Percentiles rank a stretch among this genome's conserved stretches.
These are phyloP conservation scores for Chalcis sispes DNA, from an alignment of 2,888 invertebrate species.

Conservation along the genomic window DNA sequence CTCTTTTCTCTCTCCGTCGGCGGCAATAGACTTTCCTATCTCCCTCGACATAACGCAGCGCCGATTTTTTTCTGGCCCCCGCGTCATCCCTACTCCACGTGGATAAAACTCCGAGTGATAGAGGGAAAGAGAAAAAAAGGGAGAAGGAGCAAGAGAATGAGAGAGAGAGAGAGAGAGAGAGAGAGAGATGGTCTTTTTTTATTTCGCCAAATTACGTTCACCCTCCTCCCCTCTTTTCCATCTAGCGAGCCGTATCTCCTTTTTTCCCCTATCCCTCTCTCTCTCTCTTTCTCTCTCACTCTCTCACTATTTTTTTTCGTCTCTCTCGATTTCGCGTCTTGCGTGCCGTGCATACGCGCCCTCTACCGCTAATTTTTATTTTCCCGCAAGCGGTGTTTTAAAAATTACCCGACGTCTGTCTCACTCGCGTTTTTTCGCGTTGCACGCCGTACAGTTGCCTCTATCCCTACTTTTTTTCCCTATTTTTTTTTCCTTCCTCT, in stretches of 20 bases:
- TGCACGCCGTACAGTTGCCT: too few species aligned
- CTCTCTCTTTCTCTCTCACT: constrained; percentile 39
- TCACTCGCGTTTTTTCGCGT: constrained; percentile 32
- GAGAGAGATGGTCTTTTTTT: constrained; percentile 51
- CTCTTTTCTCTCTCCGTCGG: constrained; percentile 17
- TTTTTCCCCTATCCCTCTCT: constrained; percentile 34
- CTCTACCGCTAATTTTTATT: constrained; percentile 70
- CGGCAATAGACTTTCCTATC: constrained; percentile 57
- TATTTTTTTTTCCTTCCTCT: constrained; percentile 20
- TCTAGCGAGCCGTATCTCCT: neutral
- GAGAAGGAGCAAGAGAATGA: too few species aligned
- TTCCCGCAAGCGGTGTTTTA: constrained; percentile 72
- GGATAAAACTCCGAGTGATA: too few species aligned
- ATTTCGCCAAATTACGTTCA: constrained; percentile 48
- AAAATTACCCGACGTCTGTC: constrained; percentile 68
- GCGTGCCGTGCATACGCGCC: constrained; percentile 51
- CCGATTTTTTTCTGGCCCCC: constrained; percentile 28
- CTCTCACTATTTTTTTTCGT: constrained; percentile 8
- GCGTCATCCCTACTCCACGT: neutral
- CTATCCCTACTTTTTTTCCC: too few species aligned
- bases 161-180: neutral
- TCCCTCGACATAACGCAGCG: constrained; percentile 53
- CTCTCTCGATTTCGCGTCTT: too few species aligned
- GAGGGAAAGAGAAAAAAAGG: too few species aligned
- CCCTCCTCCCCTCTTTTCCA: constrained; percentile 21